Evolutionary conservation across 2,888 invertebrate species (phyloP).

Genomic region (Sturmia bella): DNA sequence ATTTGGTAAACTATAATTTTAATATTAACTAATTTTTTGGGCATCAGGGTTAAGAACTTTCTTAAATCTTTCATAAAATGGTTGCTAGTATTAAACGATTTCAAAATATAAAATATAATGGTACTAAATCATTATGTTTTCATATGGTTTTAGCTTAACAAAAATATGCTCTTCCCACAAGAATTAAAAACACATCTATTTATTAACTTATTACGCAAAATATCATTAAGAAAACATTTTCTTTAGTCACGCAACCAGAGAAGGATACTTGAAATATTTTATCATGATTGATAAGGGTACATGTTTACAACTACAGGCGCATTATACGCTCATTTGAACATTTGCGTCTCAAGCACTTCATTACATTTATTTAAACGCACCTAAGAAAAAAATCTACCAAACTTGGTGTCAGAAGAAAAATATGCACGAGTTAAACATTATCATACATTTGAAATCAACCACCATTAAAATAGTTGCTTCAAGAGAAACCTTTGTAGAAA

Average conservation of each 20-base stretch:
- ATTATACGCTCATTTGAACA: conserved; percentile 2
- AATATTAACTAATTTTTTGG: too few species aligned
- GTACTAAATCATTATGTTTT: neutral
- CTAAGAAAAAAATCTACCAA: neutral
- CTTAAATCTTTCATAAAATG: too few species aligned
- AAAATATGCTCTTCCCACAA: conserved; percentile 17
- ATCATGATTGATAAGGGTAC: neutral
- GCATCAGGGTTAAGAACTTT: too few species aligned
- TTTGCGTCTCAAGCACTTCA: too few species aligned
- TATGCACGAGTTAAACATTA: neutral
- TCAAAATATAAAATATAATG: neutral
- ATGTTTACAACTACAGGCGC: neutral
- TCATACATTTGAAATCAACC: too few species aligned
- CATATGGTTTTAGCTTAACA: conserved; percentile 11
- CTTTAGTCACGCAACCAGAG: too few species aligned
- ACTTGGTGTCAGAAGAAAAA: neutral
- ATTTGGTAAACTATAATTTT: too few species aligned
- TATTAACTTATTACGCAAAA: neutral
- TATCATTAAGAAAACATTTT: neutral
- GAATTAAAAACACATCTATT: conserved; percentile 13
- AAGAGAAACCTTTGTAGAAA: too few species aligned
- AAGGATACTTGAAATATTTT: neutral
- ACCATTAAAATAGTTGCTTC: too few species aligned
- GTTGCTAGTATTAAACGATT: neutral
- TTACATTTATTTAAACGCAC: neutral